Conservation (phyloP, 2,113 vertebrate species). For the Canis aureus region DNA sequence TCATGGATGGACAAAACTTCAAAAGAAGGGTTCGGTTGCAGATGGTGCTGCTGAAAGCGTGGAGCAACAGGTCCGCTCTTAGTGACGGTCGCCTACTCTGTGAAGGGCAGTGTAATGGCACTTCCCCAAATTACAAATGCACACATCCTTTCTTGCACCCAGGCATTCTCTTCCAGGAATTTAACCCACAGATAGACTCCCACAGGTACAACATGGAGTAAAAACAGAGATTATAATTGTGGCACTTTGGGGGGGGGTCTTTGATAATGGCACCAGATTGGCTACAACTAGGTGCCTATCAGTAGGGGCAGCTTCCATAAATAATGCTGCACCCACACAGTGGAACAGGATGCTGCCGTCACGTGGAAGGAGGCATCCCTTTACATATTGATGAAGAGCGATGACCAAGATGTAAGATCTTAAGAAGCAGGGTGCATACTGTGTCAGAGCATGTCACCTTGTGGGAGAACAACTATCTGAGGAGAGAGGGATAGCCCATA, state of each 20-base stretch:
- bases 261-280: background rate
- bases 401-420: background rate
- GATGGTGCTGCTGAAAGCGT: background rate
- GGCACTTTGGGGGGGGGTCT: background rate
- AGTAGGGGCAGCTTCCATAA: background rate
- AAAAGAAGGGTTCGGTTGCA: background rate
- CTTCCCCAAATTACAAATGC: background rate
- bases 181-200: background rate
- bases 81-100: background rate
- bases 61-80: background rate
- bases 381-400: background rate
- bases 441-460: background rate
- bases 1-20: background rate
- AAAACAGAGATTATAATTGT: background rate
- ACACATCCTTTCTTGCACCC: background rate
- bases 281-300: background rate
- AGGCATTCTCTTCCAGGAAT: background rate
- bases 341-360: background rate
- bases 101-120: background rate
- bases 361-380: background rate
- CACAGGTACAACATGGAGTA: conserved; percentile 27
- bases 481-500: background rate
- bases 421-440: background rate
- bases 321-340: background rate
- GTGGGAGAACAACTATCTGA: background rate